Conservation (phyloP, 2,888 invertebrate species). For the Odontocerum albicorne region DNA sequence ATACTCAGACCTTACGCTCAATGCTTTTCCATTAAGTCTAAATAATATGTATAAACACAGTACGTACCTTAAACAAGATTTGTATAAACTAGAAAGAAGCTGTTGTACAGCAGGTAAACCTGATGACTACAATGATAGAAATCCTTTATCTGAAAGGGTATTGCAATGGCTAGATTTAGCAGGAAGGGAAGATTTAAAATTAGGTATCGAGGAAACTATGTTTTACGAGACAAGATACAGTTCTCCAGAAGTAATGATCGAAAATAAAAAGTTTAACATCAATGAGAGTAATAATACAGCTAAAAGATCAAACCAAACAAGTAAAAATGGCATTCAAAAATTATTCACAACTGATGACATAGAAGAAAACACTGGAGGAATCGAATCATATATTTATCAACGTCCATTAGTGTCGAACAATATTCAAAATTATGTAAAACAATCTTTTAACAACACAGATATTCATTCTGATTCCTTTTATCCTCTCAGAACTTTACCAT, state of each 20-base stretch:
- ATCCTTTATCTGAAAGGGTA: slow-evolving; percentile 66
- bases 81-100: slow-evolving; percentile 5
- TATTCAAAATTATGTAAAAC: slow-evolving; percentile 27
- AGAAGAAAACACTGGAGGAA: neutral
- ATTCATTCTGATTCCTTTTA: neutral
- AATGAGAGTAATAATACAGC: no score
- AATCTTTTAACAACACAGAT: slow-evolving; percentile 2
- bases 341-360: neutral
- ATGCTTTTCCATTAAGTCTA: slow-evolving; percentile 38
- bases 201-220: slow-evolving; percentile 32
- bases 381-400: neutral
- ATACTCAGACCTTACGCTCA: slow-evolving; percentile 41
- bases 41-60: slow-evolving; percentile 8
- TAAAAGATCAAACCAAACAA: neutral
- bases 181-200: slow-evolving; percentile 57
- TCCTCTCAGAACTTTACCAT: slow-evolving; percentile 8
- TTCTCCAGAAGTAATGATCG: slow-evolving; percentile 46
- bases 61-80: neutral
- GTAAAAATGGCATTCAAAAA: neutral
- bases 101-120: slow-evolving; percentile 40
- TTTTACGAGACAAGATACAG: slow-evolving; percentile 44
- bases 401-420: neutral
- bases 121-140: slow-evolving; percentile 38
- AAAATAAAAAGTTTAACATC: neutral
- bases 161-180: slow-evolving; percentile 80